Percentiles rank a stretch among this genome's conserved stretches.
phyloP scores from a whole-genome alignment of 2,888 invertebrate genomes.

The Dasypolia templi region DNA sequence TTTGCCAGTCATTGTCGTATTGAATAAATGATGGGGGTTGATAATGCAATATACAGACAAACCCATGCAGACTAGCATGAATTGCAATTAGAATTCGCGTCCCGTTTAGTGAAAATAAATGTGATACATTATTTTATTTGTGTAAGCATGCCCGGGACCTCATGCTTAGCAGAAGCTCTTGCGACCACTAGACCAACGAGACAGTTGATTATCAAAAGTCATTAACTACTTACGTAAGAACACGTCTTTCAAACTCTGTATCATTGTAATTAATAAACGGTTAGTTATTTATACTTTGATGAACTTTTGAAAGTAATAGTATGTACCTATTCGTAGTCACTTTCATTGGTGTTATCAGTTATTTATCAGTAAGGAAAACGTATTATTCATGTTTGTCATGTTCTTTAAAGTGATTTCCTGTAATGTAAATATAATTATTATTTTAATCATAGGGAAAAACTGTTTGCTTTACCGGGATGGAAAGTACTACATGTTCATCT shows the following conservation, averaged over 20 bases:
- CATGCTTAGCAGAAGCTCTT: no score
- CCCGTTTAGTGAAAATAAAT: not conserved
- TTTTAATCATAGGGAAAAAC: not conserved
- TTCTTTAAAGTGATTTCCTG: not conserved
- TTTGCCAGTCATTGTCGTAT: no score
- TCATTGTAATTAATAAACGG: constrained; percentile 24
- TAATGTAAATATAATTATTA: not conserved
- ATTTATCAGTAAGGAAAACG: constrained; percentile 5
- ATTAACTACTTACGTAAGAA: not conserved
- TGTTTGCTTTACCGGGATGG: not conserved
- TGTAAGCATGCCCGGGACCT: no score
- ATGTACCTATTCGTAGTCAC: not conserved
- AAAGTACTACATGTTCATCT: not conserved
- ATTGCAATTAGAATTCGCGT: not conserved
- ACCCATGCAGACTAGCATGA: not conserved
- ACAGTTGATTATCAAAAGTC: constrained; percentile 11
- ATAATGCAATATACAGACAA: not conserved
- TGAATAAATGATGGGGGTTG: not conserved
- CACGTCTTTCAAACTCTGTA: constrained; percentile 12
- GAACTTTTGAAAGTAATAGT: not conserved
- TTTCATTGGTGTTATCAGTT: constrained; percentile 15
- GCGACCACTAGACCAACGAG: no score
- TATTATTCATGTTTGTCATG: not conserved
- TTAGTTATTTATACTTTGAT: constrained; percentile 16
- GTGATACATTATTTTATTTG: no score